Conservation (phyloP, 2,113 vertebrate species). For the Thryonomys swinderianus region DNA sequence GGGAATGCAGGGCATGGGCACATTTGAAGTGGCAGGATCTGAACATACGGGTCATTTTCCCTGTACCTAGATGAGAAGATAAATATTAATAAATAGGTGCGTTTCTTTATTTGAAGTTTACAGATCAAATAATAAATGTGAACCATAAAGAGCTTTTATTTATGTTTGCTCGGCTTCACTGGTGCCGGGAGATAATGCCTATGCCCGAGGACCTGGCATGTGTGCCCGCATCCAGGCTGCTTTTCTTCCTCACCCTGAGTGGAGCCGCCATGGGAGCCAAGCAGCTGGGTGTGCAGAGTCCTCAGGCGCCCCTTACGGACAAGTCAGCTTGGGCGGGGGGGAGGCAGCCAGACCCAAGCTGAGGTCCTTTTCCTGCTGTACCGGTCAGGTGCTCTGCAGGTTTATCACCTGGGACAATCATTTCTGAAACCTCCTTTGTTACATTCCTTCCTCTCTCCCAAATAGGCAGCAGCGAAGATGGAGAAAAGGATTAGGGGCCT, state of each 20-base stretch:
- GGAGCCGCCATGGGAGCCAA: slow-evolving; percentile 78
- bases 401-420: not conserved
- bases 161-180: slow-evolving; percentile 71
- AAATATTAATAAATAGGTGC: slow-evolving; percentile 64
- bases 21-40: slow-evolving; percentile 43
- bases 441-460: slow-evolving; percentile 71
- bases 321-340: not conserved
- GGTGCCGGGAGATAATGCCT: slow-evolving; percentile 81
- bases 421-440: not conserved
- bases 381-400: accelerated
- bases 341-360: not conserved
- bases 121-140: slow-evolving; percentile 66
- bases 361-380: not conserved
- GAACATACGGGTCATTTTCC: slow-evolving; percentile 28
- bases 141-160: slow-evolving; percentile 62
- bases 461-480: slow-evolving; percentile 97
- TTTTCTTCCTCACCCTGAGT: not conserved
- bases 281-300: slow-evolving; percentile 82
- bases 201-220: slow-evolving; percentile 26
- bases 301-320: slow-evolving; percentile 33
- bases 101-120: slow-evolving; percentile 64
- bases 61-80: slow-evolving; percentile 67
- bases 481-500: slow-evolving; percentile 93
- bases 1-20: not conserved
- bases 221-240: accelerated